These are phyloP conservation scores for Empidonax traillii DNA, from an alignment of 2,113 vertebrate species.

Conservation along the genomic window DNA sequence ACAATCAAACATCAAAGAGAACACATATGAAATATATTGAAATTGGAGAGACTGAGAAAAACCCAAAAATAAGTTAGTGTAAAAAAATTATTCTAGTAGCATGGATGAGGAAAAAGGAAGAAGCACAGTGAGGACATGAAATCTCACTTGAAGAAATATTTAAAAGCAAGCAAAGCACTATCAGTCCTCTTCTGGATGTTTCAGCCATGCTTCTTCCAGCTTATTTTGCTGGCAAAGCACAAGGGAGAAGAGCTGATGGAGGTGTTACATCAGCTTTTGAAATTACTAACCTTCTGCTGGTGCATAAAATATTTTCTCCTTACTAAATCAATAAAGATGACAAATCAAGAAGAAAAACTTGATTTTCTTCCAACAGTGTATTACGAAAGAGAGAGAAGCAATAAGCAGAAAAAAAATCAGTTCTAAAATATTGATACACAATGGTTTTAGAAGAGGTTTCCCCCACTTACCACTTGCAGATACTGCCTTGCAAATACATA, in stretches of 20 bases:
- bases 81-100: neutral
- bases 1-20: neutral
- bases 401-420: neutral
- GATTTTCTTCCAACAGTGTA: neutral
- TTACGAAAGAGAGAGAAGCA: neutral
- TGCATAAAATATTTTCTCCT: neutral
- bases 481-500: neutral
- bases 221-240: neutral
- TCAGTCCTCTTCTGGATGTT: neutral
- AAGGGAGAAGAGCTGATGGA: neutral
- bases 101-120: neutral
- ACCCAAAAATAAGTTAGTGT: neutral
- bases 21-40: neutral
- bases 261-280: neutral
- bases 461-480: neutral
- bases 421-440: neutral
- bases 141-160: neutral
- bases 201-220: neutral
- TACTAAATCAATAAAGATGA: neutral
- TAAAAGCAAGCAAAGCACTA: neutral
- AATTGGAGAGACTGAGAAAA: neutral
- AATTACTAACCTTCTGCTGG: neutral
- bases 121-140: neutral
- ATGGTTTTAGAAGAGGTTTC: neutral
- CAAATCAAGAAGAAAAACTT: neutral